Percentiles rank a stretch among this genome's conserved stretches.
phyloP scores from a whole-genome alignment of 2,113 vertebrate genomes.

The Hucho hucho region DNA sequence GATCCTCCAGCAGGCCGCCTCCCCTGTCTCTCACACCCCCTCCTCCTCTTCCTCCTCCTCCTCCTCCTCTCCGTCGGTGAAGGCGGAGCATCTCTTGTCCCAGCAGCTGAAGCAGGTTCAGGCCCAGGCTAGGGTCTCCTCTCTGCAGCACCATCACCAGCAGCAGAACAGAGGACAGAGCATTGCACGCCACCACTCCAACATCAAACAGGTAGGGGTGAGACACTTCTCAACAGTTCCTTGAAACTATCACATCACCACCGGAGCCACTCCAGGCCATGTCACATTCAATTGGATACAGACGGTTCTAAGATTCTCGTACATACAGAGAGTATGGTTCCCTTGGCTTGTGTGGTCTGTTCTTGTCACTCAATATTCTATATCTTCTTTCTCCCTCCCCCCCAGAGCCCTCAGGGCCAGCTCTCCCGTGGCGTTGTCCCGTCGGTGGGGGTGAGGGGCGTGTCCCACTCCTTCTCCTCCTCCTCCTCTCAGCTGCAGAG shows the following conservation, averaged over 20 bases:
- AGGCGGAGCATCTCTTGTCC: slow-evolving; percentile 67
- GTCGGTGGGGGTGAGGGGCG: slow-evolving; percentile 72
- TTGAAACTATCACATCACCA: too few species aligned
- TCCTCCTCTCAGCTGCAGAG: slow-evolving; percentile 90
- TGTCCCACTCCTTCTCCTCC: slow-evolving; percentile 86
- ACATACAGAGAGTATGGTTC: too few species aligned
- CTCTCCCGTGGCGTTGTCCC: slow-evolving; percentile 78
- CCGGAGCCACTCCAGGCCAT: too few species aligned
- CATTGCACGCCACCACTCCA: slow-evolving; percentile 77
- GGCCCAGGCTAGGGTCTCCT: slow-evolving; percentile 52
- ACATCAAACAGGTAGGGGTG: slow-evolving; percentile 84
- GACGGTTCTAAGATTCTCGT: too few species aligned
- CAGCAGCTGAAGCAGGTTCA: slow-evolving; percentile 72
- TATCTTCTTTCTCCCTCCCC: not conserved
- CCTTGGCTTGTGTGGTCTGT: too few species aligned
- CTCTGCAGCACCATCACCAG: slow-evolving; percentile 59
- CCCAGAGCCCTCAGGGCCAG: slow-evolving; percentile 64
- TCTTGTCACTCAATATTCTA: too few species aligned
- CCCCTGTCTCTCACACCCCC: slow-evolving; percentile 67
- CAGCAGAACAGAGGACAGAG: slow-evolving; percentile 70
- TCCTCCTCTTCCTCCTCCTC: slow-evolving; percentile 43
- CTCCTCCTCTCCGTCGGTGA: slow-evolving; percentile 53
- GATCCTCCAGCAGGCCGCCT: slow-evolving; percentile 82
- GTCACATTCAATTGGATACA: too few species aligned
- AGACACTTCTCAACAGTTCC: too few species aligned